Base-by-base conservation (phyloP, 1,140 invertebrate genomes). In the Charaxes varanes region DNA sequence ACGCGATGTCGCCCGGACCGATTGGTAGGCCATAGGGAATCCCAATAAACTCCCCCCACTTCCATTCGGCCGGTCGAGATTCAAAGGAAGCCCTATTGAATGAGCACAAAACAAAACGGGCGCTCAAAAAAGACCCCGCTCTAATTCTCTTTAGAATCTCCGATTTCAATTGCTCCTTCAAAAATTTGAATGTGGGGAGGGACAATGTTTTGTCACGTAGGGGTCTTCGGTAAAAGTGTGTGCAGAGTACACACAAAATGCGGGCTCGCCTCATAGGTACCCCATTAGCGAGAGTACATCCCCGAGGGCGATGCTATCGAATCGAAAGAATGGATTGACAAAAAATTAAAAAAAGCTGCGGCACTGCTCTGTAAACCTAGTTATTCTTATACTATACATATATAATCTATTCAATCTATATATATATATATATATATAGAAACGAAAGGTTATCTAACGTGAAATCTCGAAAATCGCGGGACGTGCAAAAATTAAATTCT, bases 111-210 rank as follows among this genome's bases (percentile, higher is more conserved):
- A 80, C 78, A 80, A 79, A 79, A 80, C 72, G 59, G 51, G 46
- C 66, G 67, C 59, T 64, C 62, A 54, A 78, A 80, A 77, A 69
- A 68, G 77, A 67, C 71, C 76, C 76, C 66, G 76, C 65, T 79
- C 76, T 83, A 83, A 83, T 81, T 79, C 76, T 83, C 72, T 79
- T 73, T 78, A 78, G 68, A 71, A 83, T 79, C 76, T 83, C 79
- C 74, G 66, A 83, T 83, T 83, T 83, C 79, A 83, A 83, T 83
- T 81, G 77, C 79, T 81, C 76, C 79, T 83, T 80, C 74, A 83
- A 69, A 83, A 68, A 83, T 83, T 80, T 83, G 70, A 79, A 83
- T 79, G 65, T 74, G 58, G 77, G 79, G 76, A 76, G 77, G 79
- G 74, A 78, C 68, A 72, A 73, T 77, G 66, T 76, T 82, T 79